These are phyloP conservation scores for Anolis sagrei DNA, from an alignment of 2,113 vertebrate genomes.

Conservation along the genomic window DNA sequence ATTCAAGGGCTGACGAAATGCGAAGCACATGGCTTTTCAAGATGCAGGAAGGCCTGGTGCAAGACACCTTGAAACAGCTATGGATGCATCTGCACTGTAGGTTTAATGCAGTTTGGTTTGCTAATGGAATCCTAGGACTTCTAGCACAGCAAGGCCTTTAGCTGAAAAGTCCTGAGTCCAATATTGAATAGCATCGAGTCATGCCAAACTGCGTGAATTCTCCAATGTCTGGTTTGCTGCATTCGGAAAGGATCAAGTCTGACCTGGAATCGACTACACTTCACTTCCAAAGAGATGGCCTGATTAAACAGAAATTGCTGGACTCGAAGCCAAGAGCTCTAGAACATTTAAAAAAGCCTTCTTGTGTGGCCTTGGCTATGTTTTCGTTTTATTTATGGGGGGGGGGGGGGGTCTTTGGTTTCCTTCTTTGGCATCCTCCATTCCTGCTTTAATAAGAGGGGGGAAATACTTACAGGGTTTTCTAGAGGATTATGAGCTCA, in stretches of 20 bases:
- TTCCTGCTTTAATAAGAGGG: neutral
- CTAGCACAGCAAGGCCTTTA: too few species aligned
- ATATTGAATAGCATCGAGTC: too few species aligned
- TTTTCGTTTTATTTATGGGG: neutral
- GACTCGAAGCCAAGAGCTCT: constrained; percentile 5
- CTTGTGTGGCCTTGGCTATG: constrained; percentile 57
- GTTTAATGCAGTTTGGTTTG: too few species aligned
- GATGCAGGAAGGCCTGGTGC: neutral
- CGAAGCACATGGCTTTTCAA: neutral
- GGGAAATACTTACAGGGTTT: constrained; percentile 4
- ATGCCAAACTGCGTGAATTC: too few species aligned
- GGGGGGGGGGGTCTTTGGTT: neutral
- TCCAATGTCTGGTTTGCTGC: too few species aligned
- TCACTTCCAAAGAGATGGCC: constrained; percentile 3
- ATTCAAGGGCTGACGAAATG: constrained; percentile 3
- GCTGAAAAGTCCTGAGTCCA: too few species aligned
- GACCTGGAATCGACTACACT: neutral
- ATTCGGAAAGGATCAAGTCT: neutral
- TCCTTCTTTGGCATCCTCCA: neutral
- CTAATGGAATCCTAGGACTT: too few species aligned
- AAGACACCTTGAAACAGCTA: neutral
- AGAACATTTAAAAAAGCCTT: constrained; percentile 41
- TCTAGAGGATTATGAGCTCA: constrained; percentile 44
- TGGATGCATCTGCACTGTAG: too few species aligned
- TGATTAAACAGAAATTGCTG: accelerated